Conservation (phyloP, 2,797 vertebrate species). For the Hoplostethus mediterraneus region DNA sequence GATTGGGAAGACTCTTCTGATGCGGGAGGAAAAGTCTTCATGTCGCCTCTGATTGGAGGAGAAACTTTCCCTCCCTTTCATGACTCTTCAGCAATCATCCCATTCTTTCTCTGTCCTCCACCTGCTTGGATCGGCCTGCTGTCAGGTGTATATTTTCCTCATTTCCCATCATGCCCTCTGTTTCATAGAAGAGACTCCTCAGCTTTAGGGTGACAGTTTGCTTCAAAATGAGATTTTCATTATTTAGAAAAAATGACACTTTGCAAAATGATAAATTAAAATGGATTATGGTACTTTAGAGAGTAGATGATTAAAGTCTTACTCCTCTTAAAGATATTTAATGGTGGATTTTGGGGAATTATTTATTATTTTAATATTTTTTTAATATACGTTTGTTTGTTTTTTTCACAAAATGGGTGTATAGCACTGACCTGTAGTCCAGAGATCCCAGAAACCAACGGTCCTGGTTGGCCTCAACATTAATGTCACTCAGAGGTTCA, state of each 20-base stretch:
- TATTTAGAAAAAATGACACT: no score
- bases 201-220: background rate
- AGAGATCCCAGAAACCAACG: background rate
- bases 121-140: constrained; percentile 21
- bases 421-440: background rate
- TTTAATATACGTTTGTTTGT: no score
- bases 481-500: background rate
- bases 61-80: background rate
- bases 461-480: background rate
- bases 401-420: no score
- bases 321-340: no score
- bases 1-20: constrained; percentile 41
- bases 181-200: background rate
- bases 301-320: no score
- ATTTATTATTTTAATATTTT: no score
- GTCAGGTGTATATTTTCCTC: background rate
- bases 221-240: background rate
- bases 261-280: no score
- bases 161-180: constrained; percentile 11
- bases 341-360: no score
- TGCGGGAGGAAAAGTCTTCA: background rate
- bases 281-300: no score
- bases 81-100: background rate
- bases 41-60: constrained; percentile 20
- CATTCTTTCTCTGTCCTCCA: background rate